These are phyloP conservation scores for Netelia virgata DNA, from an alignment of 2,888 invertebrate genomes.

Conservation along the genomic window DNA sequence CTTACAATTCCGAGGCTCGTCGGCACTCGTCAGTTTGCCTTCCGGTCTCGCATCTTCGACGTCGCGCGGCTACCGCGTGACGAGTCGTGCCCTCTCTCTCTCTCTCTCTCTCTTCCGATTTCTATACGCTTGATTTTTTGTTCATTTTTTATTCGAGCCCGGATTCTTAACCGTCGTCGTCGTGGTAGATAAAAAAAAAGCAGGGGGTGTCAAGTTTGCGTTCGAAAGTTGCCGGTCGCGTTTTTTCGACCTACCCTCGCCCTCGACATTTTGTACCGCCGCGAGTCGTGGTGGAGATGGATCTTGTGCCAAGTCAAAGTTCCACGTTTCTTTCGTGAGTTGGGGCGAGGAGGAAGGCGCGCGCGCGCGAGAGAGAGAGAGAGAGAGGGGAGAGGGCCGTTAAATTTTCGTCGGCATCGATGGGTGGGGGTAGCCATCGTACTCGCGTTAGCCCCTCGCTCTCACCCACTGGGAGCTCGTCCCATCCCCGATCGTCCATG, in stretches of 20 bases:
- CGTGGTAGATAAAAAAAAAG: not conserved
- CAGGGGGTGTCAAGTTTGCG: not conserved
- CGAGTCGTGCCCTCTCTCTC: too few species aligned
- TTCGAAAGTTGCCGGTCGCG: constrained; percentile 4
- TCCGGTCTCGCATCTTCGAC: constrained; percentile 62
- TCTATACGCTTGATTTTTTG: not conserved
- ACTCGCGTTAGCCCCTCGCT: constrained; percentile 76
- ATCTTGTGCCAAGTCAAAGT: constrained; percentile 69
- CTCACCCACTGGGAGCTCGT: constrained; percentile 40
- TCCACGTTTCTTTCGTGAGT: constrained; percentile 76
- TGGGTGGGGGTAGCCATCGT: constrained; percentile 69
- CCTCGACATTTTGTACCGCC: not conserved
- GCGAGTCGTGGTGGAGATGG: constrained; percentile 18
- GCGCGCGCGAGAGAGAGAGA: not conserved
- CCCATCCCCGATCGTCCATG: constrained; percentile 31
- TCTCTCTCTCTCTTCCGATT: constrained; percentile 6
- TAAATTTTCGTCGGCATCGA: constrained; percentile 70
- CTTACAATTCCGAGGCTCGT: constrained; percentile 39
- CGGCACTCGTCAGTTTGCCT: constrained; percentile 69
- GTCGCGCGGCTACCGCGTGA: too few species aligned
- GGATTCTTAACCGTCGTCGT: not conserved
- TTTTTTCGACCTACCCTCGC: not conserved
- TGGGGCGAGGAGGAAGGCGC: constrained; percentile 41
- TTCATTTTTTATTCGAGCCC: not conserved
- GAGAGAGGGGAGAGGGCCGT: constrained; percentile 59